Conservation (phyloP, 2,113 vertebrate species). For the Alosa alosa region DNA sequence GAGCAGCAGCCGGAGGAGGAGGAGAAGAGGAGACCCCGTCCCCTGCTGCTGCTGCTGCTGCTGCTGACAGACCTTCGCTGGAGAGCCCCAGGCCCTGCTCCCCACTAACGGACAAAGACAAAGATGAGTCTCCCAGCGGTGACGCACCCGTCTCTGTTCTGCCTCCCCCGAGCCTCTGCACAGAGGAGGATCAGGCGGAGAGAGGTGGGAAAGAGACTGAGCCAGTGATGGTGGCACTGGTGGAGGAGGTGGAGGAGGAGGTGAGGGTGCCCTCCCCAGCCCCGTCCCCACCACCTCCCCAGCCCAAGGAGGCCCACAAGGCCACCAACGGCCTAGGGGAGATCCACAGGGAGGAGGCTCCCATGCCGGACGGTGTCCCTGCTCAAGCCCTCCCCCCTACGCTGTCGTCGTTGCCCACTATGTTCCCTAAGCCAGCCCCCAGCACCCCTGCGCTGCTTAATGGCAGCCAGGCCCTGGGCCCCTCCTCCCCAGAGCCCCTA, state of each 20-base stretch:
- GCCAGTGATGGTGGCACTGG: conserved; percentile 77
- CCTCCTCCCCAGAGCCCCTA: conserved; percentile 79
- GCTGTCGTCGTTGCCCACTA: conserved; percentile 14
- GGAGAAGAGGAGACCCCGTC: conserved; percentile 69
- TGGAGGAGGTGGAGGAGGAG: conserved; percentile 59
- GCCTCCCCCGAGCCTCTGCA: conserved; percentile 79
- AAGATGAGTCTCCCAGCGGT: conserved; percentile 76
- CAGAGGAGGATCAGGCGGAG: conserved; percentile 81
- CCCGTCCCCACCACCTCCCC: conserved; percentile 57
- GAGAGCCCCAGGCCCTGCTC: conserved; percentile 67
- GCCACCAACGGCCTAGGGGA: conserved; percentile 86
- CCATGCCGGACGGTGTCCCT: conserved; percentile 65
- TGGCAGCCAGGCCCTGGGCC: conserved; percentile 78
- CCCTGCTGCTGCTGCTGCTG: conserved; percentile 58
- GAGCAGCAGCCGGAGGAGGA: conserved; percentile 39
- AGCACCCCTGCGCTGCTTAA: conserved; percentile 76
- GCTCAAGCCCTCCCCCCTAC: conserved; percentile 68
- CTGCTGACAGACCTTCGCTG: conserved; percentile 68
- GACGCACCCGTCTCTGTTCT: conserved; percentile 78
- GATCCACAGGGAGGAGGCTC: conserved; percentile 71
- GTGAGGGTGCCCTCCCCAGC: conserved; percentile 21
- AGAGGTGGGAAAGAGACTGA: conserved; percentile 69
- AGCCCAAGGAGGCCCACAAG: conserved; percentile 74
- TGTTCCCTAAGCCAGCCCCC: conserved; percentile 72
- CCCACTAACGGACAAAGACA: conserved; percentile 65